Conservation (phyloP, 1,140 invertebrate species). For the Samia ricini region DNA sequence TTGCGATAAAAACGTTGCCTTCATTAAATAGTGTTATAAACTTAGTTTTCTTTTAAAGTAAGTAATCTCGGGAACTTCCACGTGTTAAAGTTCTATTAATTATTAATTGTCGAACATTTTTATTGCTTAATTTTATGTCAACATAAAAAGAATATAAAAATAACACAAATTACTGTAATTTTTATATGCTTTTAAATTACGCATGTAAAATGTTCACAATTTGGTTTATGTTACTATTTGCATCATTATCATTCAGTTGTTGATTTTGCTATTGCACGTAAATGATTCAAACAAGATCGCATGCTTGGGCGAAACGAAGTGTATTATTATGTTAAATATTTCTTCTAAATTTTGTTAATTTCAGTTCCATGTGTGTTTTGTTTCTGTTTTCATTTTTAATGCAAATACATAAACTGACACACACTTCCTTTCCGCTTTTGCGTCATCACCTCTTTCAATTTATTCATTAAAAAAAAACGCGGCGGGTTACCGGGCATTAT, state of each 20-base stretch:
- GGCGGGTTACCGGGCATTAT: neutral
- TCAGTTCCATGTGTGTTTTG: constrained; percentile 61
- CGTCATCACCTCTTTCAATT: constrained; percentile 72
- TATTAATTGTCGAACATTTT: neutral
- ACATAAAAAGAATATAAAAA: neutral
- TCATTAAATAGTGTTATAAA: neutral
- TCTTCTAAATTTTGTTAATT: constrained; percentile 48
- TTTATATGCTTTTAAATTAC: neutral
- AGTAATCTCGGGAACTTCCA: neutral
- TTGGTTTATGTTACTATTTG: neutral
- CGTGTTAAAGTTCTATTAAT: neutral
- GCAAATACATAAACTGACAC: constrained; percentile 19
- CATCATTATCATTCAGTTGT: neutral
- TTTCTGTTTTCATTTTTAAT: constrained; percentile 50
- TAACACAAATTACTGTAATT: neutral
- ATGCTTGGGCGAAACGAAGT: constrained; percentile 75
- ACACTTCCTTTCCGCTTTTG: constrained; percentile 75
- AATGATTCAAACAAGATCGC: constrained; percentile 63
- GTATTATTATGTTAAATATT: constrained; percentile 51
- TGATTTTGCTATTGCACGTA: neutral
- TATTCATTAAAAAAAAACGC: constrained; percentile 37
- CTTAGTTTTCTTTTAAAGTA: neutral
- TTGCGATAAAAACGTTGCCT: neutral
- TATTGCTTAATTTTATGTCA: neutral
- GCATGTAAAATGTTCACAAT: neutral